Evolutionary conservation across 2,113 vertebrate species (phyloP), one percentile per base, ranked within the genome.

Genomic region (Stegastes partitus): DNA sequence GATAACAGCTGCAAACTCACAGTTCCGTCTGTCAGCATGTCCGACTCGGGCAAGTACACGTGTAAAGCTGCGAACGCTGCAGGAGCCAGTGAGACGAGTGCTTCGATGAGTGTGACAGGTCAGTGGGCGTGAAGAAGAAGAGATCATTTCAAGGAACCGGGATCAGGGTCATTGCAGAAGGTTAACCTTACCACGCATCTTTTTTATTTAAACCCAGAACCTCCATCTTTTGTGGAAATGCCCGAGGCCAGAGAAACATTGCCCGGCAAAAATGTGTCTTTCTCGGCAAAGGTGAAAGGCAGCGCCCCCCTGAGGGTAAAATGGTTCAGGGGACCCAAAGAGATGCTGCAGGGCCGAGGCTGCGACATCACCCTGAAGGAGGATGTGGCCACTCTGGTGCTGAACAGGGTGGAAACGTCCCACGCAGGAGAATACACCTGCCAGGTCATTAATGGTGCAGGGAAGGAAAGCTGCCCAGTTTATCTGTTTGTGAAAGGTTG

Each of bases 401-500:
- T 99, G 61, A 88, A 91, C 59, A 93, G 92, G 0, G 95, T 98
- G 26, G 95, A 96, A 10, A 93, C 92, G 11, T 82, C 86, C 25
- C 95, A 97, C 51, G 95, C 93, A 0, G 98, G 97, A 77, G 97
- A 99, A 73, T 98, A 98, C 54, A 97, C 96, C 49, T 99, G 98
- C 2, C 94, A 97, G 9, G 91, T 97, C 63, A 93, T 94, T n/a
- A 99, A 99, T 39, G 94, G 95, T 18, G 96, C 96, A 11, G 98
- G 98, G 49, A 97, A 95, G 62, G 95, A 96, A 61, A 97, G 95
- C 37, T 97, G 95, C 74, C 91, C 96, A 1, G 93, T 94, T 2
- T 93, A 94, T 49, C 96, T 99, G 59, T 95, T 96, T 91, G 96
- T 99, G 10, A 98, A 98, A 98, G 98, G 98, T 99, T 93, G 81